Conservation (phyloP, 2,113 vertebrate species). For the Labeo rohita region DNA sequence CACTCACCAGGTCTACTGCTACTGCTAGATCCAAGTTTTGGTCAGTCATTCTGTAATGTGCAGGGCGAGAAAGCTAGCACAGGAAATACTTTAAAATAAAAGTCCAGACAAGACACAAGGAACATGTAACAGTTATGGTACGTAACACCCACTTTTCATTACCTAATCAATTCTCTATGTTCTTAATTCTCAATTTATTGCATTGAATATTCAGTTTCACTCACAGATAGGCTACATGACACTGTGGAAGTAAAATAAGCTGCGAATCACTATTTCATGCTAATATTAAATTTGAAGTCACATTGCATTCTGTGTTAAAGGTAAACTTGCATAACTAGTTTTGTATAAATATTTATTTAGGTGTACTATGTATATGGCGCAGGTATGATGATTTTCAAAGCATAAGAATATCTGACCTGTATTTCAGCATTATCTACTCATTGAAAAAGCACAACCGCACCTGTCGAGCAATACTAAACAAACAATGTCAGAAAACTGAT, state of each 20-base stretch:
- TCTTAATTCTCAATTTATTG: too few species aligned
- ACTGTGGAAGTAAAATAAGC: not conserved
- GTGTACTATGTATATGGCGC: not conserved
- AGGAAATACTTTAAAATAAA: too few species aligned
- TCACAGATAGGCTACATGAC: not conserved
- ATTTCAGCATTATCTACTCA: conserved; percentile 2
- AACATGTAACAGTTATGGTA: not conserved
- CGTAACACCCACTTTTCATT: not conserved
- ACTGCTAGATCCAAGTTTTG: not conserved
- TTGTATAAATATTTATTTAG: not conserved
- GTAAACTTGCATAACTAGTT: not conserved
- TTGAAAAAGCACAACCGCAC: not conserved
- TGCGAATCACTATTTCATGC: not conserved
- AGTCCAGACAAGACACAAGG: too few species aligned
- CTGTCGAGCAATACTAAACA: not conserved
- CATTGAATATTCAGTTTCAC: not conserved
- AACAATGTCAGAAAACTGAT: not conserved
- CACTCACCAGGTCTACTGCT: not conserved
- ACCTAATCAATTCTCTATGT: not conserved
- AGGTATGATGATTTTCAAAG: not conserved
- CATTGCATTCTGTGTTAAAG: not conserved
- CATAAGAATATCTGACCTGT: not conserved
- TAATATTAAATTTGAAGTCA: not conserved
- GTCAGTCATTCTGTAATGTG: not conserved
- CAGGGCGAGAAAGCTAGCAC: not conserved